Evolutionary conservation across 2,113 vertebrate genomes (phyloP), one percentile per base, ranked within the genome.

Genomic region (Furnarius figulus): DNA sequence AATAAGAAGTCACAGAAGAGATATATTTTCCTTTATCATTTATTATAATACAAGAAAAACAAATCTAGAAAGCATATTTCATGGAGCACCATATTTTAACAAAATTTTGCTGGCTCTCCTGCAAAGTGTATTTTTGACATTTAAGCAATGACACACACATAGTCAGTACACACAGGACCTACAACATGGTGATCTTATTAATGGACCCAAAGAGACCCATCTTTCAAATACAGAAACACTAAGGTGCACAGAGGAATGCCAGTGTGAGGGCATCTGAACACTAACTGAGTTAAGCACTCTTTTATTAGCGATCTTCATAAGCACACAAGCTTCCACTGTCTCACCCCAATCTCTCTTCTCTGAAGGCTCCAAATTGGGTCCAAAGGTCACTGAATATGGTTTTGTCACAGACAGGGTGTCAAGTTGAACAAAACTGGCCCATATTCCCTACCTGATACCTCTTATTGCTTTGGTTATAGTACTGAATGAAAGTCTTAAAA

Each of bases 381-480:
- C 67, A 66, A 90, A 86, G 50, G 44, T 90, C 73, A 62, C 70
- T 70, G 90, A 96, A 89, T 30, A 84, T 11, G 35, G 82, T 92
- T 96, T 96, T 42, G 18, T 85, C 68, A 81, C 61, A 73, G 62
- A 95, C 74, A 91, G 50, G 94, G 96, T 96, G 92, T 95, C 84
- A 56, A 97, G 82, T 65, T 93, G 90, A 95, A 97, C 87, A 96
- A 95, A 97, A 98, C 98, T 98, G 98, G 98, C 98, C 98, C 96
- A 81, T 97, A 84, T 97, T 98, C 97, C 97, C 98, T 97, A 96
- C 94, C 96, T 94, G 93, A 97, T 93, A 97, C 84, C 71, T 94
- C 95, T 97, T 94, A 94, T 96, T 98, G 96, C 98, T 98, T 98
- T 98, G 98, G 98, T 98, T 97, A 97, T 97, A 97, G 93, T 97